Base-by-base conservation (phyloP, 2,888 invertebrate genomes). In the Ochropacha duplaris region DNA sequence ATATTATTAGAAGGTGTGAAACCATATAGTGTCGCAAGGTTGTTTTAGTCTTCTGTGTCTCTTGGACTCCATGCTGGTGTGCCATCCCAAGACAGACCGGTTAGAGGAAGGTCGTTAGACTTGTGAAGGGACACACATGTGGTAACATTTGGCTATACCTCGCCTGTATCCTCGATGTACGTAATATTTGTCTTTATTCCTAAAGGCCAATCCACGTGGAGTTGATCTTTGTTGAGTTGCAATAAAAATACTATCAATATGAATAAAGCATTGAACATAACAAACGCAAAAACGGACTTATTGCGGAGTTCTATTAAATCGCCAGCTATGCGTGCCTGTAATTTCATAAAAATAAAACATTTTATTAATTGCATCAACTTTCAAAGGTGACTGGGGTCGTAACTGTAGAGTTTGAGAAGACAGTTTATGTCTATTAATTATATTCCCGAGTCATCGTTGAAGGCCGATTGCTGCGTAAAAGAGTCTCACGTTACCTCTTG, bases 231-330 rank as follows among this genome's bases (percentile, higher is more conserved):
- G 94, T 99, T 98, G 93, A 99, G 95, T 96, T 99, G 99, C 90
- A 99, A 96, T 93, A 99, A 96, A 94, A 99, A 98, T 86, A 99
- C 98, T 93, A 99, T 97, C 94, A 99, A 96, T 90, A 99, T 98
- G 96, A 99, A 99, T 87, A 99, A 96, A 92, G 99, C 98, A 96
- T 99, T 99, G 95, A 99, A 97, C 99, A 99, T 99, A 94, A 99
- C 97, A 96, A 99, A 99, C 87, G 97, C 98, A 93, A 98, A 98
- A 84, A 98, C 98, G 83, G 98, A 97, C 93, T 98, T 98, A 95
- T 99, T 99, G 86, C 99, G 95, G 86, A 99, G 96, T 87, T 98
- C 98, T 87, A 97, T 95, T 91, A 99, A 95, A 92, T 98, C 98
- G 81, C 94, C 94, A 83, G 97, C 97, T 84, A 98, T 96, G 87